Evolutionary conservation across 2,113 vertebrate genomes (phyloP), one percentile per base, ranked within the genome.

Genomic region (Phocoena phocoena): DNA sequence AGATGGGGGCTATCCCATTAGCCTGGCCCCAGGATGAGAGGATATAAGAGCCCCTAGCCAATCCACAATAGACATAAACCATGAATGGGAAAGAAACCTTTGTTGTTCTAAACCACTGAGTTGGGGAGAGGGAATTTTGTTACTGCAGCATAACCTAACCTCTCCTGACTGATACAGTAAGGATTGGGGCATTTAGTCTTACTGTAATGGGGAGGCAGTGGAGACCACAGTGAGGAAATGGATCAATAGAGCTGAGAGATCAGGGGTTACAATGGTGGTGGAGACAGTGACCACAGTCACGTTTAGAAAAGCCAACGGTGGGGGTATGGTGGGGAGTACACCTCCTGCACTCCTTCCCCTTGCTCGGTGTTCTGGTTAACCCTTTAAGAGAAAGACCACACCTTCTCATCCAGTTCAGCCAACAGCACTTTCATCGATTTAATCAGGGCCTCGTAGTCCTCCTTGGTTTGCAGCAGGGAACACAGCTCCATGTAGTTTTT

Each of bases 351-450:
- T 26, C 18, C 11, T 38, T 18, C 79, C 73, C 38, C 14, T 44
- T 17, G 33, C 36, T 38, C 74, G 3, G 4, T 0, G 4, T 41
- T 33, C 65, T 28, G 36, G 17, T 44, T 33, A 94, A 47, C 0
- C 0, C 20, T n/a, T 65, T 20, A 4, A 10, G 85, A 53, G 60
- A 55, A 83, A 7, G 20, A n/a, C 44, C 88, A 38, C 93, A 99
- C 99, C 98, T 99, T 97, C 2, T 96, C 96, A 28, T 96, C 97
- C 92, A 99, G 88, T 20, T 98, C 98, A 3, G 58, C 92, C 65
- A 99, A 10, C 33, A 97, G 73, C 8, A n/a, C 67, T 96, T 97
- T 99, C 90, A 96, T 98, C 11, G 98, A 98, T 47, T 88, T 95
- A n/a, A 99, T 98, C 81, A 98, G 63, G 8, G 73, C 65, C 31